These are phyloP conservation scores for Tryphoninae sp. DNA, from an alignment of 2,888 invertebrate genomes.

Conservation along the genomic window DNA sequence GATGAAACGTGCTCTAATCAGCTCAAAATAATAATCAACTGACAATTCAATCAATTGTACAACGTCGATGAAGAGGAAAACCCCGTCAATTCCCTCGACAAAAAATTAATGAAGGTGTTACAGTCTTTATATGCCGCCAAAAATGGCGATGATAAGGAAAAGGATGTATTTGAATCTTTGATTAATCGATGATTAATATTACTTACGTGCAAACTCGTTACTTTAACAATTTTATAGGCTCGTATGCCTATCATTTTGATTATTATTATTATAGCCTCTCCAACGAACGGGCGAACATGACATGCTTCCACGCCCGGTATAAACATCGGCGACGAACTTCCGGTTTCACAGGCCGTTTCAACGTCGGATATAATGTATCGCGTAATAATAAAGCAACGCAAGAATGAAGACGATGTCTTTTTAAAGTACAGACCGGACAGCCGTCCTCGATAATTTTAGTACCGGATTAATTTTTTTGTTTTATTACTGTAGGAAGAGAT, in stretches of 20 bases:
- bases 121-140: too few relatives aligned
- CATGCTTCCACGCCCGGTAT: background rate
- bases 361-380: background rate
- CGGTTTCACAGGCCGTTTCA: background rate
- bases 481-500: background rate
- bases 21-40: too few relatives aligned
- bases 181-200: conserved; percentile 42
- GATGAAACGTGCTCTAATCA: too few relatives aligned
- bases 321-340: conserved; percentile 18
- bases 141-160: too few relatives aligned
- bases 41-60: too few relatives aligned
- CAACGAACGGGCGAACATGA: background rate
- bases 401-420: conserved; percentile 1
- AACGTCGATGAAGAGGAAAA: too few relatives aligned
- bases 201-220: background rate
- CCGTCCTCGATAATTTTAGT: background rate
- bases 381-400: background rate
- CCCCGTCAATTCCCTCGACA: too few relatives aligned
- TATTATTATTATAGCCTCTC: conserved; percentile 7
- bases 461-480: background rate
- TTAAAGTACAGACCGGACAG: background rate
- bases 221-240: conserved; percentile 3
- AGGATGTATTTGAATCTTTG: too few relatives aligned
- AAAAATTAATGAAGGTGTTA: too few relatives aligned
- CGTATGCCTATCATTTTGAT: too few relatives aligned